These are phyloP conservation scores for Littorina saxatilis DNA, from an alignment of 1,140 invertebrate species.

Conservation along the genomic window DNA sequence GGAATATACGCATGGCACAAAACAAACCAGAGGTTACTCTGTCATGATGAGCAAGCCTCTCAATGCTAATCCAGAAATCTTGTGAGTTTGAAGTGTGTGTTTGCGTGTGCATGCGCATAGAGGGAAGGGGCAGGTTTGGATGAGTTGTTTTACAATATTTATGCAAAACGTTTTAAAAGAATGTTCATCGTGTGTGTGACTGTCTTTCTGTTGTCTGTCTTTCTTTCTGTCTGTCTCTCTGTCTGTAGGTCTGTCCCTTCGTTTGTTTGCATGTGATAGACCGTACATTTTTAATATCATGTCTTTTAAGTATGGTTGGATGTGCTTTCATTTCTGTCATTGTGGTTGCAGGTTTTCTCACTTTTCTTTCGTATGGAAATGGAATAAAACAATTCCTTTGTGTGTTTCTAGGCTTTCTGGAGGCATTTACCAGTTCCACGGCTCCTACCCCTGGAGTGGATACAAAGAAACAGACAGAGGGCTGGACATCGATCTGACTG, in stretches of 20 bases:
- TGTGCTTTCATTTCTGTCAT: too few relatives aligned
- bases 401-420: constrained; percentile 80
- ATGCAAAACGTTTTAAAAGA: too few relatives aligned
- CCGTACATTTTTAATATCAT: background rate
- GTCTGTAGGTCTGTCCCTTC: background rate
- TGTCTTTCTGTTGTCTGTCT: background rate
- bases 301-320: too few relatives aligned
- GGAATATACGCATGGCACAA: constrained; percentile 87
- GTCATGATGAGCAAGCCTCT: constrained; percentile 87
- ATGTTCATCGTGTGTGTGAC: too few relatives aligned
- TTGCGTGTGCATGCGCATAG: background rate
- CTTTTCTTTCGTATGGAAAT: background rate
- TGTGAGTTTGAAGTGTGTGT: constrained; percentile 75
- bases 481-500: constrained; percentile 68
- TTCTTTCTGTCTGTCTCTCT: background rate
- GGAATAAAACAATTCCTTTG: too few relatives aligned
- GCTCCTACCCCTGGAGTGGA: constrained; percentile 88
- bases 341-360: too few relatives aligned
- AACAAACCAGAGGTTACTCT: constrained; percentile 84
- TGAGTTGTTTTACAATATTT: too few relatives aligned
- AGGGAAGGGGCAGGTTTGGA: too few relatives aligned
- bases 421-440: constrained; percentile 83
- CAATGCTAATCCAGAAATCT: constrained; percentile 76
- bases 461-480: constrained; percentile 80
- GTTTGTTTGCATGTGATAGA: background rate